A percentile compares a stretch with the other conserved stretches of the same genome.
Evolutionary conservation across 2,888 invertebrate species (phyloP).

Genomic region (Troglohyphantes excavatus): DNA sequence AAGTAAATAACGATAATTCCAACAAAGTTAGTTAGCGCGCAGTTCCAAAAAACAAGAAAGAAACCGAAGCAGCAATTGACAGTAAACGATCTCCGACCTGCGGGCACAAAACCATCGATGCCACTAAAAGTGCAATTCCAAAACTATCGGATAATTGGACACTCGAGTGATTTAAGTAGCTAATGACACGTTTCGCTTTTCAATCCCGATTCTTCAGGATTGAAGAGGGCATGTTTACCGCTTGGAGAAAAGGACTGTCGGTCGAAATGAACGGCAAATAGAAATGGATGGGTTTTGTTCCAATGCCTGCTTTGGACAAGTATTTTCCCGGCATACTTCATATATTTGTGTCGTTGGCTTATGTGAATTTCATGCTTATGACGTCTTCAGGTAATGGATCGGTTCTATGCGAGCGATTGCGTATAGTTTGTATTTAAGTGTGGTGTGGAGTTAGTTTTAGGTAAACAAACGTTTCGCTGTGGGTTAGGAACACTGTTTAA

Average conservation of each 20-base stretch:
- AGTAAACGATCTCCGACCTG: constrained; percentile 69
- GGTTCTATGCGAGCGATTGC: no score
- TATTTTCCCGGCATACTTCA: background rate
- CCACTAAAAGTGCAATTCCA: constrained; percentile 59
- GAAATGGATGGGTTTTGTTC: background rate
- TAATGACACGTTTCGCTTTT: constrained; percentile 71
- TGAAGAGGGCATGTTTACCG: constrained; percentile 31
- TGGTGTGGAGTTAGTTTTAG: no score
- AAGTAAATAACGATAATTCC: background rate
- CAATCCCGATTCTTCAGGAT: constrained; percentile 22
- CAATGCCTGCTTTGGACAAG: background rate
- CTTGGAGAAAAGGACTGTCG: background rate
- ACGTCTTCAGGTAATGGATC: no score
- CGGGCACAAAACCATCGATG: constrained; percentile 64
- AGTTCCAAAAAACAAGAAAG: constrained; percentile 16
- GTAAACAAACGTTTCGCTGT: no score
- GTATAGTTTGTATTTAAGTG: no score
- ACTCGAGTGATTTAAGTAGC: constrained; percentile 48
- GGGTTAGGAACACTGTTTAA: no score
- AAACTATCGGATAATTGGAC: constrained; percentile 54
- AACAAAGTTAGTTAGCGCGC: background rate
- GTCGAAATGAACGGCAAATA: background rate
- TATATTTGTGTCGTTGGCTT: background rate
- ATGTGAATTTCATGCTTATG: background rate
- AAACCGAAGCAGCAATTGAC: constrained; percentile 36